Base-by-base conservation (phyloP, 1,140 invertebrate species). In the Temnothorax nylanderi region DNA sequence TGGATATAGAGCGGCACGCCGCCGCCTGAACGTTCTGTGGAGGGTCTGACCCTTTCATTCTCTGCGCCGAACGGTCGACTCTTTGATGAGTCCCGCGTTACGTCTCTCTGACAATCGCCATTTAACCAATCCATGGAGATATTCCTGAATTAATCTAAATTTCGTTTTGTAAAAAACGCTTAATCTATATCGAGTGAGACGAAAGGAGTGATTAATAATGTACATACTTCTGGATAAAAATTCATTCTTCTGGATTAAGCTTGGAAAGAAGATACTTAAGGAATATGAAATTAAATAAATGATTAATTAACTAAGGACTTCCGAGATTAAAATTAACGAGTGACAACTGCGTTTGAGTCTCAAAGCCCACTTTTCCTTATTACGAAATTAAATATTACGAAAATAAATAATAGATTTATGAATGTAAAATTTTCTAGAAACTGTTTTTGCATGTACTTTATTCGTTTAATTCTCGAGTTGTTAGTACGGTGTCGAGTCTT, bases 1-100 rank as follows among this genome's bases (percentile, higher is more conserved):
- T 75, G 69, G 80, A 84, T 84, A 75, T 75, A 84, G 69, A 34
- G 67, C 54, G 62, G 54, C 41, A 58, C 78, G 78, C 37, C 69
- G 47, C 34, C 69, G 47, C 34, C 47, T 69, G 77, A 13, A n/a
- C 80, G 51, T 58, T 65, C 75, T 21, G 58, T 26, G 37, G 54
- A 82, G 49, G 56, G 69, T 72, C 41, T 60, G 26, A 60, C 80
- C 69, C 54, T 74, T 84, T 75, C 80, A 82, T 60, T 34, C 67
- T 41, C 69, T 2, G 1, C 54, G 16, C 54, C 11, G 13, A 74
- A 71, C 65, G 65, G 34, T 26, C 78, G 4, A 44, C 37, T 56
- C 67, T 82, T 82, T 74, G 54, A 56, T 44, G 16, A 26, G 8
- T 51, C 7, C 54, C 78, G 67, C 65, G 49, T 56, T 56, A 51